Percentiles rank a stretch among this genome's conserved stretches.
These are phyloP conservation scores for Campylomormyrus tamandua DNA, from an alignment of 2,113 vertebrate species.

Conservation along the genomic window DNA sequence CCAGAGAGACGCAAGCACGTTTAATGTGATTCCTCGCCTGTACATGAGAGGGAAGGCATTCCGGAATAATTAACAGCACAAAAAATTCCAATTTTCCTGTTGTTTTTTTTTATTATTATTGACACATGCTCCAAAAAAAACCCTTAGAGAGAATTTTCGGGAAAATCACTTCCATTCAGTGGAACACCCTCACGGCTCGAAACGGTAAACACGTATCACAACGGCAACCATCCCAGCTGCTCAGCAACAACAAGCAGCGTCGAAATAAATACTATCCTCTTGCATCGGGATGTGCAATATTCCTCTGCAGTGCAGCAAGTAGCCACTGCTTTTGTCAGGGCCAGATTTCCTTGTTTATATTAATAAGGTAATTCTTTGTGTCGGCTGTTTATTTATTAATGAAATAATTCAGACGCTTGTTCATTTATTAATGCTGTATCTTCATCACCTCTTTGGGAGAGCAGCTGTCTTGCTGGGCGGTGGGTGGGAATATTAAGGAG, in stretches of 20 bases:
- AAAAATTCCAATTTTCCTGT: constrained; percentile 37
- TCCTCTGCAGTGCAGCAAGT: not conserved
- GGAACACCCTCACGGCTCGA: constrained; percentile 33
- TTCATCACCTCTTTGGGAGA: constrained; percentile 31
- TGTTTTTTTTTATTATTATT: constrained; percentile 26
- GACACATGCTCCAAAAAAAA: constrained; percentile 27
- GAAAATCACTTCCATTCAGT: constrained; percentile 37
- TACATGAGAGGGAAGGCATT: constrained; percentile 29
- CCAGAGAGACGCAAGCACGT: constrained; percentile 30
- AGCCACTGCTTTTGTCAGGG: not conserved
- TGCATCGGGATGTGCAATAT: not conserved
- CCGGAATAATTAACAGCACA: constrained; percentile 48
- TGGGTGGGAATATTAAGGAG: constrained; percentile 27
- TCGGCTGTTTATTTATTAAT: constrained; percentile 43
- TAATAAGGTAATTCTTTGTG: constrained; percentile 36
- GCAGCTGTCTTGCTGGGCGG: constrained; percentile 26
- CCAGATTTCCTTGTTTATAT: constrained; percentile 6
- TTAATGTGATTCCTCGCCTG: constrained; percentile 37
- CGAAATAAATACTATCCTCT: constrained; percentile 11
- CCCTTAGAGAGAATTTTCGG: not conserved
- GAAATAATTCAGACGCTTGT: constrained; percentile 22
- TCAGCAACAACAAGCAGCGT: constrained; percentile 22
- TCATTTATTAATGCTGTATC: constrained; percentile 45
- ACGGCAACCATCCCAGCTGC: not conserved
- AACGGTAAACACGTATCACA: not conserved